Base-by-base conservation (phyloP, 2,797 vertebrate genomes). In the Diceros bicornis region DNA sequence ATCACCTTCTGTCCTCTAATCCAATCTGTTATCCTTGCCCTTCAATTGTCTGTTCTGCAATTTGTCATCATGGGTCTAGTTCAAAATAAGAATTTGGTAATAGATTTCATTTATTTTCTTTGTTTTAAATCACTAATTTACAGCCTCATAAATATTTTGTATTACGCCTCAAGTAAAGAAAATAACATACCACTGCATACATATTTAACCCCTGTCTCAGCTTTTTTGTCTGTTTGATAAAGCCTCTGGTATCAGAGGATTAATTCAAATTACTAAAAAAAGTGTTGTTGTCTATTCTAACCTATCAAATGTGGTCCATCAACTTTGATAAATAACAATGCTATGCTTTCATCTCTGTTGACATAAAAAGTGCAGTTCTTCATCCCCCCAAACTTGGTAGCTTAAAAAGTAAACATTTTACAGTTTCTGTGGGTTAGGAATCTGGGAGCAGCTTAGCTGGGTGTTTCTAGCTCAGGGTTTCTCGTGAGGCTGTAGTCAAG, bases 61-160 rank as follows among this genome's bases (percentile, higher is more conserved):
- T 91, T 89, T 79, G n/a, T 95, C 61, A 75, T 86, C 6, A 41
- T 86, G 50, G 34, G 13, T 94, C 66, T 93, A 78, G n/a, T 77
- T 95, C 13, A 89, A 62, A 92, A 44, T n/a, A 52, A 83, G 13
- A 59, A 97, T 75, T 92, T 85, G 14, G 1, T 79, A 55, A 59
- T 4, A 14, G 20, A 13, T 6, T 6, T 61, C 9, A 66, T 95
- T 82, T 88, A 2, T 89, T 6, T 37, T 81, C 23, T 78, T 87
- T 87, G 37, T 83, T 92, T 96, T 88, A 93, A 84, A 55, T 86
- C 44, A 71, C 29, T 75, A 29, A 84, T 84, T n/a, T 91, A 32
- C 6, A 82, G 2, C 13, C 29, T 89, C 18, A 66, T 81, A 86
- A 92, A 77, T 75, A 87, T 87, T 97, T 96, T 96, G 23, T 50